Evolutionary conservation across 1,140 invertebrate genomes (phyloP), one percentile per base, ranked within the genome.

Genomic region (Hylyphantes graminicola): DNA sequence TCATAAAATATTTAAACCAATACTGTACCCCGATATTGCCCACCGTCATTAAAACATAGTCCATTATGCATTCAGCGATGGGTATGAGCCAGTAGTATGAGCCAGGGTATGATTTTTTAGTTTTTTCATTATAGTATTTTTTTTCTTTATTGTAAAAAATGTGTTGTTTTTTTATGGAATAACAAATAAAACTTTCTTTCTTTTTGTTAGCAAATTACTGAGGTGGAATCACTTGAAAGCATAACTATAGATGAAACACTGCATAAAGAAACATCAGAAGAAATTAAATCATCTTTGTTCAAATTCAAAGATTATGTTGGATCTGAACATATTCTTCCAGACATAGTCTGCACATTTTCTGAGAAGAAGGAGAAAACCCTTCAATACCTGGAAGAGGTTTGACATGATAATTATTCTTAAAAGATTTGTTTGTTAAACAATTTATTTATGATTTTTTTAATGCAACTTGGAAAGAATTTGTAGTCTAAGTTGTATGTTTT

Each of bases 221-320:
- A 17, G 15, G 59, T 54, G 21, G 76, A 64, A 78, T 17, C 17
- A 53, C 48, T 78, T 67, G 63, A 55, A 35, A 65, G 11, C 17
- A 78, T 78, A 9, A 13, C 53, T 35, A 11, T 48, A 12, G 17
- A 73, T 54, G 68, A 73, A 53, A 19, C 9, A 7, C 11, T 7
- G 0, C 51, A 53, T 51, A 51, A 63, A 19, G 12, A 53, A 4
- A 54, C 68, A 15, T 2, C 8, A 12, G 11, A 63, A 11, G 65
- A 81, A 81, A 55, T 81, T 35, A 17, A 63, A 5, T 11, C 68
- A 10, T 51, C 12, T 8, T 64, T 21, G 4, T 81, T 59, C 17
- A 81, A 53, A 50, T 81, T 73, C 15, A 73, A 72, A 21, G 67
- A 81, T 53, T 19, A 12, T n/a, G 35, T 21, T 9, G 10, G n/a